Evolutionary conservation across 2,113 vertebrate species (phyloP).

Genomic region (Menidia beryllina): DNA sequence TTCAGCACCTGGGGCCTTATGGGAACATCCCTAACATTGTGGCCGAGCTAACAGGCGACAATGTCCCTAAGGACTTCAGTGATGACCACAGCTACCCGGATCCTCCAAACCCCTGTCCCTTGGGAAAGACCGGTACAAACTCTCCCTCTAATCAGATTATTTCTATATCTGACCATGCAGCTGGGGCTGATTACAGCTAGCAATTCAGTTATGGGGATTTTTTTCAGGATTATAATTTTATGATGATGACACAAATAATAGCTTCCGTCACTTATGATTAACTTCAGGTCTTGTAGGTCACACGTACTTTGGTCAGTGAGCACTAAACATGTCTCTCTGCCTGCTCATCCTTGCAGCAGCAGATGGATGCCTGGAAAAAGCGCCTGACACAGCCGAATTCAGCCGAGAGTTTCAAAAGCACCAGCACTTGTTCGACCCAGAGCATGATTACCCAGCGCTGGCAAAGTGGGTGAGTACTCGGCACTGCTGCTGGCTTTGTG

Average conservation of each 20-base stretch:
- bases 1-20: constrained; percentile 97
- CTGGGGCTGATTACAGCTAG: background rate
- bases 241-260: constrained; percentile 4
- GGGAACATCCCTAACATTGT: constrained; percentile 98
- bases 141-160: background rate
- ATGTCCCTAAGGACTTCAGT: constrained; percentile 94
- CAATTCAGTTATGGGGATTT: background rate
- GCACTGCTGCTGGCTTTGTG: background rate
- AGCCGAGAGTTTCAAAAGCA: constrained; percentile 96
- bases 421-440: constrained; percentile 94
- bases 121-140: constrained; percentile 90
- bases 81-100: constrained; percentile 97
- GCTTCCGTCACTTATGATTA: background rate
- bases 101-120: constrained; percentile 96
- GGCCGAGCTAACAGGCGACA: constrained; percentile 95
- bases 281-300: background rate
- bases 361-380: constrained; percentile 94
- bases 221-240: background rate
- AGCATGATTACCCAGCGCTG: constrained; percentile 91
- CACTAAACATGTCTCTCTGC: background rate
- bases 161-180: background rate
- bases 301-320: background rate
- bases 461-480: constrained; percentile 92
- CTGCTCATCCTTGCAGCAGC: constrained; percentile 71
- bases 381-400: constrained; percentile 96